phyloP scores from a whole-genome alignment of 2,888 invertebrate genomes.

The Catonia carolina region DNA sequence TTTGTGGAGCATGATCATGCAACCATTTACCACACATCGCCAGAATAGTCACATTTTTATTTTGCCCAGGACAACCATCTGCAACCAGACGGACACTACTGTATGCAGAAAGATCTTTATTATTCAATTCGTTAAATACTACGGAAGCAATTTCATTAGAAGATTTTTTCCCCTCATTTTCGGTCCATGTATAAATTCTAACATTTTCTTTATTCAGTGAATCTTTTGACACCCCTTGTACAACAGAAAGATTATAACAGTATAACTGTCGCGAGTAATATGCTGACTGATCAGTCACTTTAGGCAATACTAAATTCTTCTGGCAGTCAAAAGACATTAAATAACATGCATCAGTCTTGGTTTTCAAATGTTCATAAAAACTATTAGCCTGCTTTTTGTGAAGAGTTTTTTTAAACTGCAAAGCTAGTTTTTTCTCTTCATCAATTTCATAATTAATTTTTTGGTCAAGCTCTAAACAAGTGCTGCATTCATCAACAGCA shows the following conservation, averaged over 20 bases:
- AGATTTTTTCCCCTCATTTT: conserved; percentile 17
- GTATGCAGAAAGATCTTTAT: conserved; percentile 5
- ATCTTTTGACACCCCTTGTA: conserved; percentile 12
- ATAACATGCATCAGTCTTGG: background rate
- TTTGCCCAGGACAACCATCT: conserved; percentile 15
- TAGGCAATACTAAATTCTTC: conserved; percentile 15
- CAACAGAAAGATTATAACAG: conserved; percentile 18
- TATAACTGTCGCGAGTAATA: conserved; percentile 19
- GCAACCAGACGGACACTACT: background rate
- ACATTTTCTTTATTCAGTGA: conserved; percentile 7
- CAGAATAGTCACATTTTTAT: conserved; percentile 12
- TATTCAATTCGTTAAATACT: conserved; percentile 16
- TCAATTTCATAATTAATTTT: background rate
- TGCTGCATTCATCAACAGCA: conserved; percentile 9
- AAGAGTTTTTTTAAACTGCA: background rate
- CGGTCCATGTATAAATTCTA: conserved; percentile 21
- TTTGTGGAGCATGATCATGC: background rate
- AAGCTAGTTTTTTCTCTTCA: background rate
- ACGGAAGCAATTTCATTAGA: conserved; percentile 21
- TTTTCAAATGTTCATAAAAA: background rate
- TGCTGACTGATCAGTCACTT: conserved; percentile 17
- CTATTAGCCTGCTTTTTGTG: background rate
- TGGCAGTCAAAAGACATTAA: conserved; percentile 16
- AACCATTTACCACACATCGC: conserved; percentile 1
- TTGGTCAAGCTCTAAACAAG: background rate